Conservation (phyloP, 2,797 vertebrate species). For the Sciaenops ocellatus region DNA sequence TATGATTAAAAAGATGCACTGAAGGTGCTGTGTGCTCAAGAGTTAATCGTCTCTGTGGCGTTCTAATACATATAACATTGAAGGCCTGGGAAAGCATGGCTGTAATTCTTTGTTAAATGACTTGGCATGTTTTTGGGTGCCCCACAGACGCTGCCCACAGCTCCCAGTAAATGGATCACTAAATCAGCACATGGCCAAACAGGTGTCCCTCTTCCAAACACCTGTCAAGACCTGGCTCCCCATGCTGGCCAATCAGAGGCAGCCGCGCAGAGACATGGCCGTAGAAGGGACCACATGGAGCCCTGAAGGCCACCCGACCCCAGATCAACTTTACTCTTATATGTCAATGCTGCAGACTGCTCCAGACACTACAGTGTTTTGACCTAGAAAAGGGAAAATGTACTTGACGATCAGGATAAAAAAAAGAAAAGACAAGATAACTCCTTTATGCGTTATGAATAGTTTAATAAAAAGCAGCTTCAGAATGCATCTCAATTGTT, state of each 20-base stretch:
- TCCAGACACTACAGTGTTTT: conserved; percentile 26
- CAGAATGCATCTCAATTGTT: conserved; percentile 45
- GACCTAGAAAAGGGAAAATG: conserved; percentile 50
- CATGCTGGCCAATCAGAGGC: conserved; percentile 77
- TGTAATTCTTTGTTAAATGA: conserved; percentile 82
- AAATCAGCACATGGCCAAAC: conserved; percentile 88
- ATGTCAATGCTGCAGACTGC: conserved; percentile 25
- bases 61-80: conserved; percentile 38
- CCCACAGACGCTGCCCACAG: conserved; percentile 80
- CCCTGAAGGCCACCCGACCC: conserved; percentile 75
- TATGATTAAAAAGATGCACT: conserved; percentile 25
- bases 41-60: conserved; percentile 32
- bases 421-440: conserved; percentile 1
- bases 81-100: conserved; percentile 58
- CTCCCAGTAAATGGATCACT: conserved; percentile 86
- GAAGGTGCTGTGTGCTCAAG: conserved; percentile 11
- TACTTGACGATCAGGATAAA: conserved; percentile 7
- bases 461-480: conserved; percentile 39
- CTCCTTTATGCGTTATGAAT: conserved; percentile 32
- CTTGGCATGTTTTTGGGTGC: conserved; percentile 78
- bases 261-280: conserved; percentile 68
- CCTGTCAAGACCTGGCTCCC: conserved; percentile 81
- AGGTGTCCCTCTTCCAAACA: conserved; percentile 86
- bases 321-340: conserved; percentile 57
- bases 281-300: conserved; percentile 77